Conservation (phyloP, 2,797 vertebrate genomes). For the Thaleichthys pacificus region DNA sequence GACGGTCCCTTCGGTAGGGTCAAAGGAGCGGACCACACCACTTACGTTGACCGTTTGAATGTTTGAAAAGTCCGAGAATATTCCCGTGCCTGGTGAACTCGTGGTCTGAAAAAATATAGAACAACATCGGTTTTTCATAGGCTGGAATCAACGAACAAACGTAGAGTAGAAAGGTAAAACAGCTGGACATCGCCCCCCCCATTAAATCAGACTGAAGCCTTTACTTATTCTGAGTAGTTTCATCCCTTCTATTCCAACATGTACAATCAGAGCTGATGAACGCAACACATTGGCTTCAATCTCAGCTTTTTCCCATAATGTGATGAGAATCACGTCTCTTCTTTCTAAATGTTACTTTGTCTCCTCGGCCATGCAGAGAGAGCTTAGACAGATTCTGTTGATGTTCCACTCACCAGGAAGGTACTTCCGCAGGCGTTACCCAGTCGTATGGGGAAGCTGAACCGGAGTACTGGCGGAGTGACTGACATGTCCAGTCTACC, state of each 20-base stretch:
- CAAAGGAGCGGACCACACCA: slow-evolving; percentile 63
- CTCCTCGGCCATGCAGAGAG: not conserved
- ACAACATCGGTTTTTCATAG: not conserved
- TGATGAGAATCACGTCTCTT: not conserved
- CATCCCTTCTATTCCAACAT: not conserved
- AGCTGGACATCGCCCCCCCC: too few species aligned
- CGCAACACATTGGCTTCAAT: not conserved
- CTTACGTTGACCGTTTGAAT: slow-evolving; percentile 73
- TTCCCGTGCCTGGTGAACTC: slow-evolving; percentile 53
- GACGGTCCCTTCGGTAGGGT: slow-evolving; percentile 65
- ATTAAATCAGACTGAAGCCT: not conserved
- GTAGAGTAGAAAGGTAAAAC: too few species aligned
- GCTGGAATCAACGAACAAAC: not conserved
- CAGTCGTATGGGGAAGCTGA: slow-evolving; percentile 69
- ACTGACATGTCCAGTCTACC: slow-evolving; percentile 60
- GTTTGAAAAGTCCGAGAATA: slow-evolving; percentile 73
- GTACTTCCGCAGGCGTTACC: slow-evolving; percentile 67
- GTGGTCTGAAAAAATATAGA: slow-evolving; percentile 60
- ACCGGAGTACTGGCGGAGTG: slow-evolving; percentile 65
- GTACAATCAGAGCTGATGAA: not conserved
- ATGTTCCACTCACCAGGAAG: slow-evolving; percentile 63
- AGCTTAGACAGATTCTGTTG: not conserved
- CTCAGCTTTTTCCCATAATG: not conserved
- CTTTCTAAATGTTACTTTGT: not conserved
- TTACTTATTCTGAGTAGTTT: not conserved